Percentiles rank a stretch among this genome's conserved stretches.
Evolutionary conservation across 2,797 vertebrate species (phyloP).

Genomic region (Prunella strophiata): DNA sequence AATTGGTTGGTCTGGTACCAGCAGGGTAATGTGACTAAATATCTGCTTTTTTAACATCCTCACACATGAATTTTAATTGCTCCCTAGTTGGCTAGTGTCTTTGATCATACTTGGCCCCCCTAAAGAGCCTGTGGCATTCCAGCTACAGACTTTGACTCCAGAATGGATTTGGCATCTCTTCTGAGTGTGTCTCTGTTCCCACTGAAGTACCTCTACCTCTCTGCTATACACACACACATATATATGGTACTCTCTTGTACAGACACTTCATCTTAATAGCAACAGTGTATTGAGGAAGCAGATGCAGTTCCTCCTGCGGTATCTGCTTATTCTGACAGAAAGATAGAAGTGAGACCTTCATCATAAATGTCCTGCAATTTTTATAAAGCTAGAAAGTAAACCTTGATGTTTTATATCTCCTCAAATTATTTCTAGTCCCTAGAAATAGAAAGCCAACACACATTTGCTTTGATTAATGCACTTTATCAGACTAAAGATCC

Average conservation of each 20-base stretch:
- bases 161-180: background rate
- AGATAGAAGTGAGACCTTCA: background rate
- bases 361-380: background rate
- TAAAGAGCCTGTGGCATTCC: background rate
- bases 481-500: background rate
- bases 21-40: background rate
- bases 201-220: background rate
- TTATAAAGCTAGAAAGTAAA: slow-evolving; percentile 8
- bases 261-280: background rate
- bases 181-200: background rate
- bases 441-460: background rate
- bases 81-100: background rate
- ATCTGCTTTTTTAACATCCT: background rate
- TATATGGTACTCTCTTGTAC: background rate
- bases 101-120: background rate
- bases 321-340: background rate
- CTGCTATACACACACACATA: rapidly evolving
- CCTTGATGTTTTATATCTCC: background rate
- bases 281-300: background rate
- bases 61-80: background rate
- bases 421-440: background rate
- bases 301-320: background rate
- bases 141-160: background rate
- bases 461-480: background rate
- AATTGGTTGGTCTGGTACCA: background rate